phyloP scores from a whole-genome alignment of 2,113 vertebrate species.

The Gila orcuttii region DNA sequence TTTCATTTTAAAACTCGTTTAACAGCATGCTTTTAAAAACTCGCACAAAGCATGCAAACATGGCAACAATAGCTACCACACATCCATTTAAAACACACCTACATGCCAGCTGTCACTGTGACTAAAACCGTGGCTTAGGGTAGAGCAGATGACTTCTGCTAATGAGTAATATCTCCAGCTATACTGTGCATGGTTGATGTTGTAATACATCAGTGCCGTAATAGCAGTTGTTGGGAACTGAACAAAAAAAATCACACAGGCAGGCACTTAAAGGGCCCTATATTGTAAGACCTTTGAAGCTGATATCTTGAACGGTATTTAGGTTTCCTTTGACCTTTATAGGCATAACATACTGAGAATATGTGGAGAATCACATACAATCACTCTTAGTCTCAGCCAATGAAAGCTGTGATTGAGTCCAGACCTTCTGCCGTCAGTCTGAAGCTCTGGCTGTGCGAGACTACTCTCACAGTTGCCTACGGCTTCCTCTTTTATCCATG shows the following conservation, averaged over 20 bases:
- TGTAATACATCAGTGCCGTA: neutral
- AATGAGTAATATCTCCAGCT: conserved; percentile 41
- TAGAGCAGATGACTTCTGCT: conserved; percentile 36
- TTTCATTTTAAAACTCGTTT: conserved; percentile 15
- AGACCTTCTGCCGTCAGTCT: too few species aligned
- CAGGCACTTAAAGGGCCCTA: neutral
- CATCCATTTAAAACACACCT: conserved; percentile 13
- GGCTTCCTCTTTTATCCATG: conserved; percentile 23
- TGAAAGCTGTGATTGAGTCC: too few species aligned
- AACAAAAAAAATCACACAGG: neutral
- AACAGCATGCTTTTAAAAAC: conserved; percentile 29
- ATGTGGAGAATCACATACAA: neutral
- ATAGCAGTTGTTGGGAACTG: conserved; percentile 4
- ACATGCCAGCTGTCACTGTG: conserved; percentile 19
- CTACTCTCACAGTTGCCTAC: neutral
- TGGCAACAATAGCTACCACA: conserved; percentile 7
- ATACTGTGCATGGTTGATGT: neutral
- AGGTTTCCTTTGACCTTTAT: conserved; percentile 10
- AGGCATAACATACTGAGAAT: neutral
- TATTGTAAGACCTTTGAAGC: conserved; percentile 11
- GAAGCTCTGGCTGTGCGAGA: too few species aligned
- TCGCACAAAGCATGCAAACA: neutral
- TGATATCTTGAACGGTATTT: neutral
- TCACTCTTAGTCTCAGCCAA: neutral
- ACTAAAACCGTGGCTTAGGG: conserved; percentile 25